phyloP scores from a whole-genome alignment of 2,113 vertebrate species.

The Penelope pileata region DNA sequence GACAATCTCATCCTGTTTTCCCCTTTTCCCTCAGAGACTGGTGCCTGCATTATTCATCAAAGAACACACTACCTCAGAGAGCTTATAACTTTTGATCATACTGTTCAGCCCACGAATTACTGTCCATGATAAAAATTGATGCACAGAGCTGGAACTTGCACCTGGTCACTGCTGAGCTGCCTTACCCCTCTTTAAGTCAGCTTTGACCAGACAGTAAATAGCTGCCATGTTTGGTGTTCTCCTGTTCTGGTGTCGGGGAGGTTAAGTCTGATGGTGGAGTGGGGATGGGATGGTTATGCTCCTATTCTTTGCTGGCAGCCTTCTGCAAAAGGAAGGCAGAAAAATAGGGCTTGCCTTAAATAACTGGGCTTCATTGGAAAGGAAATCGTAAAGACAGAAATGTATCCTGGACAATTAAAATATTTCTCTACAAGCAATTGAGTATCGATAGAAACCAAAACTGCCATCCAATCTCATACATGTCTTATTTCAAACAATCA shows the following conservation, averaged over 20 bases:
- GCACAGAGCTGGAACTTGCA: not conserved
- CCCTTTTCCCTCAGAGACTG: not conserved
- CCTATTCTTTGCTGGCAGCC: not conserved
- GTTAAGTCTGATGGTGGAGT: not conserved
- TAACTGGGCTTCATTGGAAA: not conserved
- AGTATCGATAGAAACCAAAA: not conserved
- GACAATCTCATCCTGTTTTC: not conserved
- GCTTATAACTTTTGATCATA: not conserved
- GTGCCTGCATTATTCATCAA: conserved; percentile 32
- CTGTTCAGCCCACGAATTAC: not conserved
- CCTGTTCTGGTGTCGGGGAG: not conserved
- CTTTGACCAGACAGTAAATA: not conserved
- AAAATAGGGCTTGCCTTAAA: not conserved
- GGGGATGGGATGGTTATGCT: not conserved
- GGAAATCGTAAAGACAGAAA: not conserved
- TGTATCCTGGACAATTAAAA: not conserved
- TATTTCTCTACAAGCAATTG: not conserved
- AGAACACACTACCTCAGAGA: not conserved
- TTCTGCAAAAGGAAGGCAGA: not conserved
- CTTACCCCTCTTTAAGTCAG: not conserved
- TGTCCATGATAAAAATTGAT: not conserved
- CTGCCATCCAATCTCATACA: not conserved
- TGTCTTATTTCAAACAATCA: not conserved
- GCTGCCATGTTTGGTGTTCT: not conserved
- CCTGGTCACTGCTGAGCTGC: not conserved